Percentiles rank a stretch among this genome's conserved stretches.
Conservation (phyloP, 2,113 vertebrate genomes). For the Cebidichthys violaceus region DNA sequence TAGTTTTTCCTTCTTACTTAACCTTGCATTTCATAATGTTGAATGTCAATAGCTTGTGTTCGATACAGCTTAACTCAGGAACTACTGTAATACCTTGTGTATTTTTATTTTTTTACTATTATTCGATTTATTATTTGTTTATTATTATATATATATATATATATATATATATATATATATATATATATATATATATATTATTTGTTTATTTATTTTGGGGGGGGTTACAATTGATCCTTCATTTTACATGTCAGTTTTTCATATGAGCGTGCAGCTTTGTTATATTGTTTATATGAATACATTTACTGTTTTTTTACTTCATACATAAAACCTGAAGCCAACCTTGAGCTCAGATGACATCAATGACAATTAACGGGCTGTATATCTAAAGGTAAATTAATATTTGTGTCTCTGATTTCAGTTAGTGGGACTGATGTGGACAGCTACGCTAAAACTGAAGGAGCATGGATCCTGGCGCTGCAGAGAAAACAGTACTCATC, state of each 20-base stretch:
- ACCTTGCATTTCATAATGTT: neutral
- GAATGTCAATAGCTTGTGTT: neutral
- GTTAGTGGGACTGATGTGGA: constrained; percentile 61
- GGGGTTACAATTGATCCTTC: neutral
- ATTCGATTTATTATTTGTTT: no score
- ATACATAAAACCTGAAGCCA: neutral
- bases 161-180: no score
- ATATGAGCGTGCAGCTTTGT: neutral
- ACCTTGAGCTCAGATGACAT: neutral
- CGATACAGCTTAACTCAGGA: no score
- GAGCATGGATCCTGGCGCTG: constrained; percentile 78
- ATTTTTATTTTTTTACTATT: neutral
- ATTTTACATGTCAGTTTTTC: neutral
- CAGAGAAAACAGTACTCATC: constrained; percentile 54
- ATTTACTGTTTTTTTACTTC: neutral
- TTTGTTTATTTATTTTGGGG: no score
- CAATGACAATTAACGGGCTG: neutral
- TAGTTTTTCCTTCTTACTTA: neutral
- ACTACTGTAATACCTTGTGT: neutral
- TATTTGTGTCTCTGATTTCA: constrained; percentile 32
- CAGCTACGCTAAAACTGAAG: constrained; percentile 79
- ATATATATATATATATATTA: no score
- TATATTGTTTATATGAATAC: no score
- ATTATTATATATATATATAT: no score
- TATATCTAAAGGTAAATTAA: neutral